Evolutionary conservation across 2,888 invertebrate species (phyloP), one percentile per base, ranked within the genome.

Genomic region (Himalopsyche anomala): DNA sequence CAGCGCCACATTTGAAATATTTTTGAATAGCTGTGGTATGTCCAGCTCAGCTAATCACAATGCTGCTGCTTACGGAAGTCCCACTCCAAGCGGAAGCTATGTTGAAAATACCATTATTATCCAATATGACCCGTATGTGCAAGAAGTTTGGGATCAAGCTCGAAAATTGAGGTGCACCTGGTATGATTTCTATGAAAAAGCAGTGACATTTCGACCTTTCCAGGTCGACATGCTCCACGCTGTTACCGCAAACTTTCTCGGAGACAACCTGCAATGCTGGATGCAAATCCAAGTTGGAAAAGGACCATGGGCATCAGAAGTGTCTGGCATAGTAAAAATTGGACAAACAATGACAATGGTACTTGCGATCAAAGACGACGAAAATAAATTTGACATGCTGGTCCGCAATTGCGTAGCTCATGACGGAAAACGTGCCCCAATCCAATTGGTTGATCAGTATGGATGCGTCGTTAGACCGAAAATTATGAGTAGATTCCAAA

Each of bases 281-380:
- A 98, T 98, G 98, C 98, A 98, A 92, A 98, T 98, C 90, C 98
- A 98, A 92, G 98, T 98, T 80, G 98, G 98, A 85, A 98, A 98
- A 91, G 98, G 98, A 89, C 98, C 98, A 0, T 98, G 98, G 98
- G 98, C 98, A n/a, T 97, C 97, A 17, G 98, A 98, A 92, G 98
- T 98, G 54, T 98, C 98, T 0, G 98, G 98, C 84, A 98, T 98
- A 90, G 98, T 98, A 12, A 98, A 98, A 92, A 98, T 98, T 89
- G 98, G 98, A 40, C 98, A 98, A 91, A 98, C 98, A 0, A 98
- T 98, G 98, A 98, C 98, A 15, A 98, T 98, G 98, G 98, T 98
- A 15, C 93, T 98, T 87, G 98, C 98, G 38, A 98, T 98, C 90
- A 98, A 98, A 92, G 98, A 98, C 89, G 98, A 98, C 90, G 98